Base-by-base conservation (phyloP, 2,797 vertebrate species). In the Pangasius larnaudii region DNA sequence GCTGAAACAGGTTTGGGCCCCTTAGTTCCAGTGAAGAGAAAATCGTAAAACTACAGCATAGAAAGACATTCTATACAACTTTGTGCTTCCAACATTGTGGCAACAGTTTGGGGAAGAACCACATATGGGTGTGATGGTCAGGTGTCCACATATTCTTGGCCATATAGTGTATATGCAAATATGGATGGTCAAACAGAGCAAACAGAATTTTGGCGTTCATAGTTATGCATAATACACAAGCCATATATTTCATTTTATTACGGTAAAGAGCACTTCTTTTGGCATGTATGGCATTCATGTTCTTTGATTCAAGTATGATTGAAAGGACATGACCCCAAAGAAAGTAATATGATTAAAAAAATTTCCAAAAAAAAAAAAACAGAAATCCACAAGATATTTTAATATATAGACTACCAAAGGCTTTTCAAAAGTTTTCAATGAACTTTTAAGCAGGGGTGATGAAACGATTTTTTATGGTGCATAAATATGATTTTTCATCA, bases 401-500 rank as follows among this genome's bases (percentile, higher is more conserved):
- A 84, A 69, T 33, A 84, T 53, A 53, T 53, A 65, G n/a, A 69
- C 42, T 7, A 69, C 9, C n/a, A 14, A 69, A 22, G n/a, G n/a
- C n/a, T 84, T 53, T 84, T 69, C 46, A 51, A 69, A 69, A 84
- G 63, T 69, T 84, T 84, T 36, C 61, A 65, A 49, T 67, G n/a
- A 36, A 84, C 71, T 74, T 74, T 85, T 42, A 74, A 46, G 63
- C 18, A 84, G 5, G 82, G 16, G 11, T 84, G 82, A 84, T 84
- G 63, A 84, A 83, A 83, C 67, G 36, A 30, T 30, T 30, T 61
- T 84, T 84, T 69, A 84, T 51, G 2, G 46, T 53, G 46, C 30
- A 51, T 75, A 74, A 39, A 42, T 85, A 33, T 77, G 39, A 78
- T 86, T 86, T 86, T 63, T 86, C 72, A 61, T 86, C 85, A 85